These are phyloP conservation scores for Premnoplex brunnescens DNA, from an alignment of 2,797 vertebrate species.

Conservation along the genomic window DNA sequence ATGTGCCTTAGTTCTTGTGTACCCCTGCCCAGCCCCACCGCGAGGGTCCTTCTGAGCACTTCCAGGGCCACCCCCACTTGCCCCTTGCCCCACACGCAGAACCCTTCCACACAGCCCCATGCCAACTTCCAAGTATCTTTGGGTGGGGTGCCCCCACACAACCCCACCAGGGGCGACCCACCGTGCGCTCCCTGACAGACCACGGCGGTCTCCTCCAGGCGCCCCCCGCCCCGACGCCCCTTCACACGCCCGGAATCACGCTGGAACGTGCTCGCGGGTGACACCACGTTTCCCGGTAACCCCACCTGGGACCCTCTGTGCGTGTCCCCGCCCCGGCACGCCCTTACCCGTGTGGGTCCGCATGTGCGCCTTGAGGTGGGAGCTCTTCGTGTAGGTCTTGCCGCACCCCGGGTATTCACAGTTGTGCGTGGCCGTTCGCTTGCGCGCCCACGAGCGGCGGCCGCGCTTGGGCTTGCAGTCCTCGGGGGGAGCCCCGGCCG, in stretches of 20 bases:
- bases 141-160: neutral
- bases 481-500: conserved; percentile 47
- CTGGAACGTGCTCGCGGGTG: fast-evolving
- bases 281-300: neutral
- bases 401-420: conserved; percentile 92
- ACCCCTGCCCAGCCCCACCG: neutral
- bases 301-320: neutral
- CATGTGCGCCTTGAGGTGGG: conserved; percentile 93
- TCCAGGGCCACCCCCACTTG: fast-evolving
- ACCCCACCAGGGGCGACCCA: neutral
- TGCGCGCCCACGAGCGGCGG: conserved; percentile 88
- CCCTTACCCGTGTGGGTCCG: conserved; percentile 90
- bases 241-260: neutral
- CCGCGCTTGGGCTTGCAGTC: conserved; percentile 85
- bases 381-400: conserved; percentile 94
- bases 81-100: neutral
- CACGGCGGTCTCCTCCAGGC: fast-evolving
- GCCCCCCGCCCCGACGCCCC: neutral
- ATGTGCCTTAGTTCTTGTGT: fast-evolving
- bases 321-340: neutral
- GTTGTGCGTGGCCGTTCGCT: conserved; percentile 90
- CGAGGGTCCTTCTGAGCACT: neutral
- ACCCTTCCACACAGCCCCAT: neutral
- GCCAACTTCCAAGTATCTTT: too few relatives aligned
- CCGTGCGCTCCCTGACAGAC: fast-evolving